These are phyloP conservation scores for Poliocrania exsul DNA, from an alignment of 2,797 vertebrate species.

Conservation along the genomic window DNA sequence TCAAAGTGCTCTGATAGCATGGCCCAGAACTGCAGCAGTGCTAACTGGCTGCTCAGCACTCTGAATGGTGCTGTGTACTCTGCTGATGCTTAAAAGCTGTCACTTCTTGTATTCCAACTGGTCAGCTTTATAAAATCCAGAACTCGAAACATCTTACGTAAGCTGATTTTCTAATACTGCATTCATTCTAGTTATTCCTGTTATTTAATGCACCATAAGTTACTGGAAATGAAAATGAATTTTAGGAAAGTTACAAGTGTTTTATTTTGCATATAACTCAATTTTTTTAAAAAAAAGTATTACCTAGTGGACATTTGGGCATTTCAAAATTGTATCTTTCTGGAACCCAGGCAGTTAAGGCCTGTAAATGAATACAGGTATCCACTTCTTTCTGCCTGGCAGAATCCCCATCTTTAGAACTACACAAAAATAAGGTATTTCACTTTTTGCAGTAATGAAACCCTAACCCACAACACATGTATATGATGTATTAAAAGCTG, in stretches of 20 bases:
- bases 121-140: not conserved
- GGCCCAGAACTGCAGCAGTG: not conserved
- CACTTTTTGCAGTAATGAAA: not conserved
- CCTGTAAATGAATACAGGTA: not conserved
- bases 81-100: not conserved
- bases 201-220: not conserved
- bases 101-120: not conserved
- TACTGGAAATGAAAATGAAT: not conserved
- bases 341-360: not conserved
- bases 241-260: not conserved
- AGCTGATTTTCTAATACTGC: not conserved
- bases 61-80: not conserved
- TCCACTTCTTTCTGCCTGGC: not conserved
- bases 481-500: not conserved
- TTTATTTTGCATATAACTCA: not conserved
- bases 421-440: not conserved
- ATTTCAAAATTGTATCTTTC: not conserved
- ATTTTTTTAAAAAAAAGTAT: not conserved
- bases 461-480: not conserved
- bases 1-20: not conserved
- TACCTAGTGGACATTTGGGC: not conserved
- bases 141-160: not conserved
- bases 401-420: not conserved
- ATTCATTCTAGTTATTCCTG: not conserved
- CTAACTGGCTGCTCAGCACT: not conserved